Evolutionary conservation across 2,797 vertebrate genomes (phyloP).

Genomic region (Rhinella marina): DNA sequence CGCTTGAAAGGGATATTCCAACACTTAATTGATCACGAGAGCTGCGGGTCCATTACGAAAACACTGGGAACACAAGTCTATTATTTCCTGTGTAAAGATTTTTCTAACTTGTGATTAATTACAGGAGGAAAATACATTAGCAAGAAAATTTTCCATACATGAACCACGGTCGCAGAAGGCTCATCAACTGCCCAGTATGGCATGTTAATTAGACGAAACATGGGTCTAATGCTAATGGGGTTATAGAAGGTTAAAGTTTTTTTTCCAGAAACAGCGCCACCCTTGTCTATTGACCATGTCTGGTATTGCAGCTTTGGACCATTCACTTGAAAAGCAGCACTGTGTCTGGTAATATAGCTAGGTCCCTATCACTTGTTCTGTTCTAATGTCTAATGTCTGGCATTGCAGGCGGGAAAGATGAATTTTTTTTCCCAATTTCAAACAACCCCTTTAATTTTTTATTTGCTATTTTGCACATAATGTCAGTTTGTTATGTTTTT

Average conservation of each 20-base stretch:
- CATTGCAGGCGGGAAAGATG: too few relatives aligned
- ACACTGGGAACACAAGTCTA: constrained; percentile 21
- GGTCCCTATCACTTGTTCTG: neutral
- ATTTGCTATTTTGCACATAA: too few relatives aligned
- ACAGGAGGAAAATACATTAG: constrained; percentile 48
- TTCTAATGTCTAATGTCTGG: neutral
- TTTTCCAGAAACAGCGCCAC: neutral
- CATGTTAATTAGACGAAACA: neutral
- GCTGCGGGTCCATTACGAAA: constrained; percentile 32
- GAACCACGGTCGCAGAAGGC: neutral
- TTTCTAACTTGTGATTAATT: constrained; percentile 51
- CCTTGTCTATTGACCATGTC: neutral
- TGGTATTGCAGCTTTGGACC: neutral
- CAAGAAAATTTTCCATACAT: constrained; percentile 21
- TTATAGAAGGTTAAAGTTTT: neutral
- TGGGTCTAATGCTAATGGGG: neutral
- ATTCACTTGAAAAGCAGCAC: too few relatives aligned
- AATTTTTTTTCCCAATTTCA: too few relatives aligned
- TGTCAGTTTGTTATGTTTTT: too few relatives aligned
- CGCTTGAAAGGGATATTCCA: constrained; percentile 17
- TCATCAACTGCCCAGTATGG: neutral
- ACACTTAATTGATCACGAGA: constrained; percentile 26
- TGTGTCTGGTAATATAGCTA: neutral
- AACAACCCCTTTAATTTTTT: too few relatives aligned
- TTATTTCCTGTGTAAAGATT: constrained; percentile 51